phyloP scores from a whole-genome alignment of 2,888 invertebrate species.

The Colostygia pectinataria region DNA sequence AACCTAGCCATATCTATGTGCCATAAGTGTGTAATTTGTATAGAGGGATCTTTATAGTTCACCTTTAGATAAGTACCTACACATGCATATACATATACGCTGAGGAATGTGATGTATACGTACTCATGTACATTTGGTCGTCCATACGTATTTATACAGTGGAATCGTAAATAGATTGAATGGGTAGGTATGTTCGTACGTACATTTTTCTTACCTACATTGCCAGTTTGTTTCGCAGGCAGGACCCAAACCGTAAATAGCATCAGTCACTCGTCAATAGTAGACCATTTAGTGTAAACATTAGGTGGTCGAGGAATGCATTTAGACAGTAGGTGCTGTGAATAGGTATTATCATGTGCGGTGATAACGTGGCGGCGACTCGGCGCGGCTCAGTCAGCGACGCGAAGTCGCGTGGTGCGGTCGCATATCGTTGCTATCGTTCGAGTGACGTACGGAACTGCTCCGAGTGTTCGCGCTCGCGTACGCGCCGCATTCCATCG shows the following conservation, averaged over 20 bases:
- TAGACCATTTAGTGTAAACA: constrained; percentile 78
- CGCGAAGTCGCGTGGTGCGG: constrained; percentile 81
- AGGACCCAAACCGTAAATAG: constrained; percentile 59
- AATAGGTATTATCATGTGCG: constrained; percentile 84
- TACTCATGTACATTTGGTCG: constrained; percentile 61
- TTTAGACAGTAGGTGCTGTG: constrained; percentile 77
- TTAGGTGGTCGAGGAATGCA: constrained; percentile 77
- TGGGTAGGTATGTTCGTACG: constrained; percentile 72
- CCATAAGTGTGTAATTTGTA: constrained; percentile 2
- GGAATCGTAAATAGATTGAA: constrained; percentile 82
- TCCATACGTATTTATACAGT: constrained; percentile 67
- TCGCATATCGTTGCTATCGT: constrained; percentile 63
- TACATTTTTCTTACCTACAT: constrained; percentile 72
- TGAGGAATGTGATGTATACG: constrained; percentile 69
- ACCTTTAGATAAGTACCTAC: constrained; percentile 33
- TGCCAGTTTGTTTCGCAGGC: constrained; percentile 65
- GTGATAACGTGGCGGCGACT: constrained; percentile 77
- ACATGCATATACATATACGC: constrained; percentile 63
- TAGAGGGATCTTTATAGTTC: constrained; percentile 46
- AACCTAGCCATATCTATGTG: too few species aligned
- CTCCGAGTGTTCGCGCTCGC: constrained; percentile 74
- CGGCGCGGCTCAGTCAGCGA: constrained; percentile 75
- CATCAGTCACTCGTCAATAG: constrained; percentile 61
- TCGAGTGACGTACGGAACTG: constrained; percentile 71
- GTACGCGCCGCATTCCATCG: constrained; percentile 83